Evolutionary conservation across 2,797 vertebrate species (phyloP).

Genomic region (Sebastes minor): DNA sequence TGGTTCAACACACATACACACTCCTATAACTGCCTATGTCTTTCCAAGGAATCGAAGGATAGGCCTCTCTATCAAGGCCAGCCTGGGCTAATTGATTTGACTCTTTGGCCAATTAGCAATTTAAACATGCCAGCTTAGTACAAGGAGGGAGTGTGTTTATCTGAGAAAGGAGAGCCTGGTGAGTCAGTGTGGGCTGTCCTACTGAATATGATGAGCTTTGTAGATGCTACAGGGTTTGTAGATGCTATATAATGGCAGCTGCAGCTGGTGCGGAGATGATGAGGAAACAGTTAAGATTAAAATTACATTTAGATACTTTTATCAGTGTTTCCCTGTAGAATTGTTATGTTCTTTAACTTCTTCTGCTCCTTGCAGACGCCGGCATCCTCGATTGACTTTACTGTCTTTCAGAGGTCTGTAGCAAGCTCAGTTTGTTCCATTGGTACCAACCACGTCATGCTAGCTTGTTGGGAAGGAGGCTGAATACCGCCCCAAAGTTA

Average conservation of each 20-base stretch:
- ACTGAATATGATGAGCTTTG: background rate
- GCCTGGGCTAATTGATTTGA: slow-evolving; percentile 5
- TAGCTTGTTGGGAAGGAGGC: too few species aligned
- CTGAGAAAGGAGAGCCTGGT: background rate
- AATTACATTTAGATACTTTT: background rate
- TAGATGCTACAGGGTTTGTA: background rate
- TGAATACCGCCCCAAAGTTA: too few species aligned
- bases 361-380: too few species aligned
- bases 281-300: background rate
- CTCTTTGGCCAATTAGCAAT: slow-evolving; percentile 32
- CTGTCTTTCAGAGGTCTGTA: too few species aligned
- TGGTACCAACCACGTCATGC: too few species aligned
- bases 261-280: background rate
- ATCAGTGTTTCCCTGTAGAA: background rate
- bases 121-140: slow-evolving; percentile 17
- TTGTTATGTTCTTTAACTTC: background rate
- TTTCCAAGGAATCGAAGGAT: background rate
- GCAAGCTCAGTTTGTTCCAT: too few species aligned
- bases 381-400: too few species aligned
- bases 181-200: background rate
- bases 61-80: background rate
- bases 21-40: too few species aligned
- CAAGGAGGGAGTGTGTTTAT: background rate
- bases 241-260: background rate
- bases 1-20: background rate